Conservation (phyloP, 2,888 invertebrate genomes). For the Rhopalosiphum nymphaeae region DNA sequence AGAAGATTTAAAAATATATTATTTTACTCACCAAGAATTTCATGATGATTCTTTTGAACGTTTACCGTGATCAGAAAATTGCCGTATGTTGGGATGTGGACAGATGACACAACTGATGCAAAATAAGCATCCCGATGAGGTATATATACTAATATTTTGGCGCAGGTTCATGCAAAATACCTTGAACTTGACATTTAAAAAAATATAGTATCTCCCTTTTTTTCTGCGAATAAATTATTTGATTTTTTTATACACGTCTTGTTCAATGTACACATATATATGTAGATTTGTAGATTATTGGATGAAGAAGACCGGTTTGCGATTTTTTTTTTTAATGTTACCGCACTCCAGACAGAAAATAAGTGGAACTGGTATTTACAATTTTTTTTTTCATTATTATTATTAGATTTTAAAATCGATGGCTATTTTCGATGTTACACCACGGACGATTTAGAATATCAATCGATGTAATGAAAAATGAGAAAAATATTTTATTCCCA, state of each 20-base stretch:
- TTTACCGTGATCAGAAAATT: slow-evolving; percentile 43
- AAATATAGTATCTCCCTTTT: slow-evolving; percentile 34
- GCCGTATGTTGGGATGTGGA: slow-evolving; percentile 45
- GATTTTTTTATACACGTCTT: slow-evolving; percentile 26
- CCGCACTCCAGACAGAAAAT: slow-evolving; percentile 25
- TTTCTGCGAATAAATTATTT: slow-evolving; percentile 58
- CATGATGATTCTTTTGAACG: slow-evolving; percentile 56
- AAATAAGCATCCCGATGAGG: slow-evolving; percentile 5
- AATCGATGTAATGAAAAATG: neutral
- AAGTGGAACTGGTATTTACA: slow-evolving; percentile 53
- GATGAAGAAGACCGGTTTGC: slow-evolving; percentile 62
- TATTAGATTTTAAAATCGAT: slow-evolving; percentile 20
- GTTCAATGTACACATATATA: neutral
- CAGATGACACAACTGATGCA: slow-evolving; percentile 58
- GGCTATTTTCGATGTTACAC: slow-evolving; percentile 10
- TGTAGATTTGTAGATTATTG: slow-evolving; percentile 62
- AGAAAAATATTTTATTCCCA: neutral
- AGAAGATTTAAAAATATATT: neutral
- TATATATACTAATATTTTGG: slow-evolving; percentile 57
- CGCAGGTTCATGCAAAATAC: slow-evolving; percentile 40
- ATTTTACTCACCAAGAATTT: slow-evolving; percentile 54
- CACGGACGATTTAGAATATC: neutral
- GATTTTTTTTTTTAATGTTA: slow-evolving; percentile 12
- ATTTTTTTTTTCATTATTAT: slow-evolving; percentile 29
- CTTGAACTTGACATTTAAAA: slow-evolving; percentile 61